These are phyloP conservation scores for Macrophya annulata DNA, from an alignment of 2,888 invertebrate species.

Conservation along the genomic window DNA sequence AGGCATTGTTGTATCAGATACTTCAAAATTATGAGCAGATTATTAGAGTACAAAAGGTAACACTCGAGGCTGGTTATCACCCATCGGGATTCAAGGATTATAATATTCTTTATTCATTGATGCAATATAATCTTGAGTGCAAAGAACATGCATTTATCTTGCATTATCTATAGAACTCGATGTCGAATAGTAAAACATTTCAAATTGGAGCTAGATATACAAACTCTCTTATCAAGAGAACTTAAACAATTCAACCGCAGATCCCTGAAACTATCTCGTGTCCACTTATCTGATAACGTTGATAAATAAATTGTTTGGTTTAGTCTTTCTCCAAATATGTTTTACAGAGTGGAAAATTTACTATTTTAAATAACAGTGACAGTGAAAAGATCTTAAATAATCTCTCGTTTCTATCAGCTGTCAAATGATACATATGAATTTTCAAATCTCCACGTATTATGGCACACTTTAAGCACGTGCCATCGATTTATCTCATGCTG, in stretches of 20 bases:
- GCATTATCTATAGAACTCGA: background rate
- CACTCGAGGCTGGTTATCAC: background rate
- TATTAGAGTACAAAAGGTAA: background rate
- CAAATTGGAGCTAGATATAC: background rate
- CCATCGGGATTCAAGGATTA: background rate
- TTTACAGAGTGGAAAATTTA: background rate
- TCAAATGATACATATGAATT: background rate
- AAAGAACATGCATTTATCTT: background rate
- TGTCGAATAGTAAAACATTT: constrained; percentile 1
- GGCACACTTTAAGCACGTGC: background rate
- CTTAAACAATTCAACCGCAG: background rate
- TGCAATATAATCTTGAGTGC: background rate
- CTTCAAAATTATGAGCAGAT: background rate
- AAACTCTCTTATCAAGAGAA: background rate
- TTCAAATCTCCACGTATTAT: background rate
- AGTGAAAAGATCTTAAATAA: background rate
- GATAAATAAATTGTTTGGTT: background rate
- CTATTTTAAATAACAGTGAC: background rate
- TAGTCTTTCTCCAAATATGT: background rate
- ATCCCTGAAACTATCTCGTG: constrained; percentile 24
- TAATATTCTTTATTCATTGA: background rate
- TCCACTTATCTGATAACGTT: constrained; percentile 20
- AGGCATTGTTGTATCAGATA: background rate
- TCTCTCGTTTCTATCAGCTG: background rate
- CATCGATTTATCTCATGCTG: background rate